Percentiles rank a stretch among this genome's conserved stretches.
These are phyloP conservation scores for Drosophila melanogaster DNA, from an alignment of 1,140 invertebrate species.

Conservation along the genomic window DNA sequence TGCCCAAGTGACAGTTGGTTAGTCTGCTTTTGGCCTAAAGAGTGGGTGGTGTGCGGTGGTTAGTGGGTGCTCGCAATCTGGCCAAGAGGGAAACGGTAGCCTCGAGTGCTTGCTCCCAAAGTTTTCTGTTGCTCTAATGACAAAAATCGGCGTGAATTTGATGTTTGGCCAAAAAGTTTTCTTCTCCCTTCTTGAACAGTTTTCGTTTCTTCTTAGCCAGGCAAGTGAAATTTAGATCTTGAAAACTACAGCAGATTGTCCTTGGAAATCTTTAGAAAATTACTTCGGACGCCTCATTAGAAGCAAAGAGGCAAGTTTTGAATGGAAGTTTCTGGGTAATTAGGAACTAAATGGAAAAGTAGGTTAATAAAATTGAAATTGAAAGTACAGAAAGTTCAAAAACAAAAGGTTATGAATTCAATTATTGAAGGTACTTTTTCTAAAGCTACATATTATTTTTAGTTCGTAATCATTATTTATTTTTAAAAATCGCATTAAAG, in stretches of 20 bases:
- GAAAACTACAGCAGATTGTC: conserved; percentile 44
- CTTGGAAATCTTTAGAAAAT: conserved; percentile 15
- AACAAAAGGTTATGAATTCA: too few species aligned
- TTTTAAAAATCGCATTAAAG: conserved; percentile 27
- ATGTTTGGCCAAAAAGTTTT: conserved; percentile 64
- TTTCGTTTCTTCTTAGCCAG: conserved; percentile 26
- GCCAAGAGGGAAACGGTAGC: conserved; percentile 20
- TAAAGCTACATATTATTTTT: background rate
- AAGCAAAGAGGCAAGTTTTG: background rate
- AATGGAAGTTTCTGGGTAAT: background rate
- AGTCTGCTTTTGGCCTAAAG: conserved; percentile 21
- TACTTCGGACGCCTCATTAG: conserved; percentile 25
- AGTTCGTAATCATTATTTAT: background rate
- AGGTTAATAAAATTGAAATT: background rate
- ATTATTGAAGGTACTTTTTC: background rate
- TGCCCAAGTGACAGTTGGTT: conserved; percentile 64
- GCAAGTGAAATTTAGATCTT: conserved; percentile 42
- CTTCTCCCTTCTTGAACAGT: background rate
- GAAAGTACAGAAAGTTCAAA: too few species aligned
- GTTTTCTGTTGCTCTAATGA: conserved; percentile 73
- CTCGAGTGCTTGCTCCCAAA: conserved; percentile 51
- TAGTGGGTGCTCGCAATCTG: background rate
- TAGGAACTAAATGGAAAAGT: background rate
- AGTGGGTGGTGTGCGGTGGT: background rate
- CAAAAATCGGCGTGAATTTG: conserved; percentile 79